Percentiles rank a stretch among this genome's conserved stretches.
phyloP scores from a whole-genome alignment of 2,113 vertebrate genomes.

The Corythornis cristatus region DNA sequence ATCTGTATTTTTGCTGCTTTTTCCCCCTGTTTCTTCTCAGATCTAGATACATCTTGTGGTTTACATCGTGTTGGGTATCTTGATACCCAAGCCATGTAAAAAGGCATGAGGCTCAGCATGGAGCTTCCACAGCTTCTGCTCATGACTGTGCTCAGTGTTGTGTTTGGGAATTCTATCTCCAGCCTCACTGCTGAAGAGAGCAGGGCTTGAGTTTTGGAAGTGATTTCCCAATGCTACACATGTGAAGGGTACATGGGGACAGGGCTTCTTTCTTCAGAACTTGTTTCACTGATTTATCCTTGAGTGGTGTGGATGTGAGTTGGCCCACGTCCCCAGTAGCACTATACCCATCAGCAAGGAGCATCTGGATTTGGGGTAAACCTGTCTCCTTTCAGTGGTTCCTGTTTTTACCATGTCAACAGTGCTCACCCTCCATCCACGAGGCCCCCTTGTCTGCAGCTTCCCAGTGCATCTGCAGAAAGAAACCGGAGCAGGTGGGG shows the following conservation, averaged over 20 bases:
- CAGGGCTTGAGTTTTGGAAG: not conserved
- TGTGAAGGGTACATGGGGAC: rapidly evolving
- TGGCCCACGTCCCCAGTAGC: rapidly evolving
- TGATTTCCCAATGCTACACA: not conserved
- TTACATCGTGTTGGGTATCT: not conserved
- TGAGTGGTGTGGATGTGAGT: not conserved
- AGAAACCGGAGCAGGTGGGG: too few relatives aligned
- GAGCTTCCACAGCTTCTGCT: not conserved
- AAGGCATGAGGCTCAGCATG: rapidly evolving
- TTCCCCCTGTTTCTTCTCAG: not conserved
- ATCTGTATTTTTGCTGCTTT: not conserved
- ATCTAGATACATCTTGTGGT: not conserved
- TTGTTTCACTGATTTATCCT: not conserved
- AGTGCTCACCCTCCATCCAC: not conserved
- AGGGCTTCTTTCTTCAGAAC: not conserved
- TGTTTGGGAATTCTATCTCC: not conserved
- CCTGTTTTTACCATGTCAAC: not conserved
- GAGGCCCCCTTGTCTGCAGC: not conserved
- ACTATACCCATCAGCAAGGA: not conserved
- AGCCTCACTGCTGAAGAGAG: not conserved
- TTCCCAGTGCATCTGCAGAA: not conserved
- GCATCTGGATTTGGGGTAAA: not conserved
- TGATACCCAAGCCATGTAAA: rapidly evolving
- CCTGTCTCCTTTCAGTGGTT: not conserved
- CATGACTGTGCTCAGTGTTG: not conserved